Evolutionary conservation across 2,113 vertebrate genomes (phyloP).

Genomic region (Caloenas nicobarica): DNA sequence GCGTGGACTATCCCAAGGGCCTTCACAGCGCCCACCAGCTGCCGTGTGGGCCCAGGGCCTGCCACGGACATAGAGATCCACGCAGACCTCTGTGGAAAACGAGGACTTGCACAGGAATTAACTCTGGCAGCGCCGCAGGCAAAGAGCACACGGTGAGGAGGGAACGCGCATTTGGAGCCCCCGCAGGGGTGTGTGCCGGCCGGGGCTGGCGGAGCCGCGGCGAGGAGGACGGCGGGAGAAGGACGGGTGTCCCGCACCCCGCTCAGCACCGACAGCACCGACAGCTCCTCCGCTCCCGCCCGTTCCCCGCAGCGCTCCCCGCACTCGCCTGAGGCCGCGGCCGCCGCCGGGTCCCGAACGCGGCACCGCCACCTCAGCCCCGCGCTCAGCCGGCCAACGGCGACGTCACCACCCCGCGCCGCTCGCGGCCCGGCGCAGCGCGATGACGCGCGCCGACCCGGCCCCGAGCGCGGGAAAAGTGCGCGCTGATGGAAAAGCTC

Average conservation of each 20-base stretch:
- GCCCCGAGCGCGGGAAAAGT: neutral
- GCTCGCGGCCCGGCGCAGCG: rapidly evolving
- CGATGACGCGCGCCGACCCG: rapidly evolving
- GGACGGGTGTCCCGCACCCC: neutral
- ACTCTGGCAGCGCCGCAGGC: neutral
- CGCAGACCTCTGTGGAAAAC: rapidly evolving
- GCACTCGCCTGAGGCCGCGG: neutral
- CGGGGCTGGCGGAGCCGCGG: neutral
- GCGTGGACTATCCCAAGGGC: neutral
- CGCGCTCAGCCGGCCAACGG: rapidly evolving
- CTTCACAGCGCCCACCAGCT: no score
- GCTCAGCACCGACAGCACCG: neutral
- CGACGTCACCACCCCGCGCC: rapidly evolving
- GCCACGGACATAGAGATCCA: no score
- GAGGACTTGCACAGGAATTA: neutral
- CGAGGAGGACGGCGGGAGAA: rapidly evolving
- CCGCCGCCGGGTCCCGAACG: rapidly evolving
- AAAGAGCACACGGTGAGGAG: neutral
- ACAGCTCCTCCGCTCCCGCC: neutral
- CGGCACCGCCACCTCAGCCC: rapidly evolving
- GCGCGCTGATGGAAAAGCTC: rapidly evolving
- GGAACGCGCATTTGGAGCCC: neutral
- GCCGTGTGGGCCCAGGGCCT: neutral
- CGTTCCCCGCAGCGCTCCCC: neutral
- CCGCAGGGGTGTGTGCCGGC: neutral